phyloP scores from a whole-genome alignment of 2,797 vertebrate species.

The Mus spretus region DNA sequence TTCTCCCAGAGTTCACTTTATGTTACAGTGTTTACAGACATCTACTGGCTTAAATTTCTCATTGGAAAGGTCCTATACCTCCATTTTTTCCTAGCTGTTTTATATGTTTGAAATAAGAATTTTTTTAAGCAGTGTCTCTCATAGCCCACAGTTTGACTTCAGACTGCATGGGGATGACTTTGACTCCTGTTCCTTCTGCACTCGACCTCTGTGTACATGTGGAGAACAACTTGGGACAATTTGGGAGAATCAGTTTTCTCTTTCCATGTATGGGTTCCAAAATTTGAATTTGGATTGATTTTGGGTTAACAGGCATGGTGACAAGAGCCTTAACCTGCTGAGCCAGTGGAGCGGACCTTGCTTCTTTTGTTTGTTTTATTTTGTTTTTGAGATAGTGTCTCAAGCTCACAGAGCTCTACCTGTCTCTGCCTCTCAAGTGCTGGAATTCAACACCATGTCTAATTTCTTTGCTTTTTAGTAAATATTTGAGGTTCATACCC shows the following conservation, averaged over 20 bases:
- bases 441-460: background rate
- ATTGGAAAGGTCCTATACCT: background rate
- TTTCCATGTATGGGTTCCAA: background rate
- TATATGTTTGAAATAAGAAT: conserved; percentile 5
- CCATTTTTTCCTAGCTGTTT: background rate
- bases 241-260: background rate
- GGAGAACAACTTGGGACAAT: background rate
- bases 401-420: background rate
- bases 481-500: conserved; percentile 14
- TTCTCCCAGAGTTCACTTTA: background rate
- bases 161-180: background rate
- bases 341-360: background rate
- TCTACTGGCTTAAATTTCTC: conserved; percentile 8
- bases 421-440: background rate
- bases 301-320: background rate
- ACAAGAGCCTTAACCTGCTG: background rate
- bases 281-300: background rate
- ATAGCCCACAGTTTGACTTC: background rate
- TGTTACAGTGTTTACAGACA: background rate
- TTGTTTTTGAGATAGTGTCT: background rate
- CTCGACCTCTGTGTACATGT: background rate
- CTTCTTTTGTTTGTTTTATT: background rate
- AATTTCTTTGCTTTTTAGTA: background rate
- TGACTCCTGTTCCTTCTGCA: too few species aligned
- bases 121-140: background rate